Evolutionary conservation across 2,888 invertebrate species (phyloP).

Genomic region (Cactoblastis cactorum): DNA sequence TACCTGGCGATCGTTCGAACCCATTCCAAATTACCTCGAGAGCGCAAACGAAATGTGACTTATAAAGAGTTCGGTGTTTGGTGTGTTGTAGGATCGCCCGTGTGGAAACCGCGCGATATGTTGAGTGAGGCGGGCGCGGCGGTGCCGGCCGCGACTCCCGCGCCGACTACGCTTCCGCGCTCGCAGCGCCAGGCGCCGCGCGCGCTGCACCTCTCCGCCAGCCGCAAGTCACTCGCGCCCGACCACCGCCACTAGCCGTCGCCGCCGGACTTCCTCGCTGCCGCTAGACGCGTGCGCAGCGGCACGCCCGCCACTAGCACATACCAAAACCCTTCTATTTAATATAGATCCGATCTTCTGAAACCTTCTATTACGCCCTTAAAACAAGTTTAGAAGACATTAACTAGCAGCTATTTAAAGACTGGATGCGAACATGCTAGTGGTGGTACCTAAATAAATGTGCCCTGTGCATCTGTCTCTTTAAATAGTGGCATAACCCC

Average conservation of each 20-base stretch:
- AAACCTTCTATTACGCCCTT: background rate
- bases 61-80: conserved; percentile 79
- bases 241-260: conserved; percentile 64
- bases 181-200: conserved; percentile 69
- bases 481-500: background rate
- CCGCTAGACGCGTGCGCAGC: background rate
- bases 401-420: background rate
- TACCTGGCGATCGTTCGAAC: conserved; percentile 55
- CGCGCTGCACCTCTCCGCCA: conserved; percentile 69
- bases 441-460: conserved; percentile 1
- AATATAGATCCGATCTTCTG: background rate
- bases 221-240: conserved; percentile 76
- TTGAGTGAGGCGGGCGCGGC: conserved; percentile 74
- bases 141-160: conserved; percentile 29
- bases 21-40: conserved; percentile 50
- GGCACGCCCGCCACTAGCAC: background rate
- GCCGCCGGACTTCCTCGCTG: conserved; percentile 17
- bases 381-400: background rate
- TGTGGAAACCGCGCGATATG: conserved; percentile 98
- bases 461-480: background rate
- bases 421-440: background rate
- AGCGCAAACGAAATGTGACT: conserved; percentile 40
- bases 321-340: background rate
- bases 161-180: conserved; percentile 68
- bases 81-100: conserved; percentile 95